These are phyloP conservation scores for Pachyramphus minor DNA, from an alignment of 2,113 vertebrate genomes.

Conservation along the genomic window DNA sequence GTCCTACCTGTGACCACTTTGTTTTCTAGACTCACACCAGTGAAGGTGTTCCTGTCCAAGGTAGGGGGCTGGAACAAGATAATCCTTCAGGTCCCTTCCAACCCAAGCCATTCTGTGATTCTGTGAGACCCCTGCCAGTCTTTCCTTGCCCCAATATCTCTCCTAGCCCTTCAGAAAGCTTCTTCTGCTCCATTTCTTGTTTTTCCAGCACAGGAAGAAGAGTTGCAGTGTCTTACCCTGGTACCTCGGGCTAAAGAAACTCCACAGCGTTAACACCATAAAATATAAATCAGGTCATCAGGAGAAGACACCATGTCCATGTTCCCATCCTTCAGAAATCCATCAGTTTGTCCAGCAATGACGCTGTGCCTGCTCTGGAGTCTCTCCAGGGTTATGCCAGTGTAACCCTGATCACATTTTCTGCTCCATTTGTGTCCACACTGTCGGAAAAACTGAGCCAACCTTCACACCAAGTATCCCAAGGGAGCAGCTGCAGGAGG, in stretches of 20 bases:
- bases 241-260: not conserved
- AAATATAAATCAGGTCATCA: not conserved
- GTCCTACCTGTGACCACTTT: not conserved
- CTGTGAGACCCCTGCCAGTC: not conserved
- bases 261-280: fast-evolving
- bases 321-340: not conserved
- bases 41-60: not conserved
- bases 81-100: not conserved
- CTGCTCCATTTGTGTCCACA: not conserved
- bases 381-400: not conserved
- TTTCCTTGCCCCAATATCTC: not conserved
- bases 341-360: not conserved
- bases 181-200: not conserved
- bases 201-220: not conserved
- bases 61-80: not conserved
- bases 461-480: not conserved
- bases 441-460: not conserved
- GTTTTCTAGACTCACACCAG: not conserved
- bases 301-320: not conserved
- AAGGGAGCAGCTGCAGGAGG: not conserved
- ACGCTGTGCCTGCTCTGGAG: not conserved
- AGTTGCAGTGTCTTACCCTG: not conserved
- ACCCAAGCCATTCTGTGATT: not conserved
- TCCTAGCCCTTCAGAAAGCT: not conserved
- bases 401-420: not conserved